phyloP scores from a whole-genome alignment of 2,113 vertebrate genomes.

The human region GRCh38 chr15:76999001-76999500 shows the following conservation, averaged over 20 bases:
- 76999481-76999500: too few relatives aligned
- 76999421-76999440: fast-evolving
- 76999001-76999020: background rate
- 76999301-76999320: too few relatives aligned
- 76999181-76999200: background rate
- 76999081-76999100: background rate
- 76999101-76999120: background rate
- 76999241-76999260: background rate
- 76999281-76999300: background rate
- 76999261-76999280: background rate
- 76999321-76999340: too few relatives aligned
- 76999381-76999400: too few relatives aligned
- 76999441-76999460: too few relatives aligned
- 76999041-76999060: background rate
- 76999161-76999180: background rate
- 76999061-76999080: background rate
- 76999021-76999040: background rate
- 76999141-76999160: background rate
- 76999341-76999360: too few relatives aligned
- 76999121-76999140: background rate
- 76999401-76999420: too few relatives aligned
- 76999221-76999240: fast-evolving
- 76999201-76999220: background rate
- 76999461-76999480: too few relatives aligned
- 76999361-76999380: too few relatives aligned